A percentile compares a stretch with the other conserved stretches of the same genome.
phyloP scores from a whole-genome alignment of 2,888 invertebrate species.

The Platerodrilus igneus region DNA sequence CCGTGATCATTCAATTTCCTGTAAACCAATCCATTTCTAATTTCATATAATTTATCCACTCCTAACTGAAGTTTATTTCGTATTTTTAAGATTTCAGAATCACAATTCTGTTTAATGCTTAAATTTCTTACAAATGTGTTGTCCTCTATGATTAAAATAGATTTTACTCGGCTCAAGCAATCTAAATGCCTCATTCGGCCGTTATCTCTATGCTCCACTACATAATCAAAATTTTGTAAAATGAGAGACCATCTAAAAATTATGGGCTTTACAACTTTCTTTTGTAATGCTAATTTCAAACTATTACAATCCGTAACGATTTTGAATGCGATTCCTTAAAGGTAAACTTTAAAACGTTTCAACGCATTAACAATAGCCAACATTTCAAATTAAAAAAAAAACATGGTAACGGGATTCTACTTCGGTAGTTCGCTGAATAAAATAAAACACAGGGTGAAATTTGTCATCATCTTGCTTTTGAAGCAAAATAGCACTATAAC shows the following conservation, averaged over 20 bases:
- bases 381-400: conserved; percentile 37
- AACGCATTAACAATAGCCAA: conserved; percentile 32
- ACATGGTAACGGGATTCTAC: conserved; percentile 35
- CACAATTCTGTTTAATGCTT: conserved; percentile 8
- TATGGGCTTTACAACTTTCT: conserved; percentile 34
- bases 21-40: conserved; percentile 28
- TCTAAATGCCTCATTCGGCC: conserved; percentile 25
- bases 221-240: conserved; percentile 17
- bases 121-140: conserved; percentile 17
- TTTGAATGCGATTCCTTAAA: conserved; percentile 34
- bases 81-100: conserved; percentile 10
- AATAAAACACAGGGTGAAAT: conserved; percentile 37
- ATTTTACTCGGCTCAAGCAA: conserved; percentile 11
- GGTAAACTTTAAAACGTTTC: conserved; percentile 33
- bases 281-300: conserved; percentile 31
- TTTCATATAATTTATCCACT: conserved; percentile 19
- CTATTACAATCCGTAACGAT: conserved; percentile 36
- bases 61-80: conserved; percentile 8
- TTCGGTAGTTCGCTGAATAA: conserved; percentile 34
- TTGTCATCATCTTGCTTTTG: conserved; percentile 29
- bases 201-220: background rate
- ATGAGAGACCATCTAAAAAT: conserved; percentile 34
- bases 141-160: conserved; percentile 15
- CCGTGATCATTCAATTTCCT: conserved; percentile 16
- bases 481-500: conserved; percentile 36